Base-by-base conservation (phyloP, 2,797 vertebrate species). In the Emys orbicularis region DNA sequence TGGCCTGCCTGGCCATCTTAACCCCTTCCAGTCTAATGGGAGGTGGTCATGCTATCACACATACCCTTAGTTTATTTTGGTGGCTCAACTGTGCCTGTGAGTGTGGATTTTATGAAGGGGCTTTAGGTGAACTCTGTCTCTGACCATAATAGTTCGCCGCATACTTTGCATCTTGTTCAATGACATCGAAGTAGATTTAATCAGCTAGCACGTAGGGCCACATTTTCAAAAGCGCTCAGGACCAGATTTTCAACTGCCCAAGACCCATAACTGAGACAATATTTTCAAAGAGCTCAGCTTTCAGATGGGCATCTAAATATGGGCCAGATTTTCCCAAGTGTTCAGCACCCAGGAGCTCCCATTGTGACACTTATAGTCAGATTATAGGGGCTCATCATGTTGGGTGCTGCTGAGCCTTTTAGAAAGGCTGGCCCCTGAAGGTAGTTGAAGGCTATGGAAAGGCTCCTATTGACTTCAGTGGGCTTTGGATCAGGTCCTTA, bases 61-160 rank as follows among this genome's bases (percentile, higher is more conserved):
- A 5, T 23, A 19, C 4, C 61, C 16, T 19, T 65, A 65, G 79
- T 25, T 41, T 72, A 72, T 19, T 37, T 72, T 41, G 65, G 79
- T 77, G 72, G 77, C 77, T 95, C 93, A 94, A 92, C 68, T 31
- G 83, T 12, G 31, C 44, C 90, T 11, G 1, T 53, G 83, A 83
- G 6, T 29, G n/a, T 8, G 61, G 47, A 54, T 90, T 92, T 92
- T 87, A 89, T 89, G 86, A 92, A 77, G 34, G 86, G 84, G 52
- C 68, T 89, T 86, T 68, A 2, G 0, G 37, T n/a, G 91, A 85
- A 31, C 9, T 41, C 19, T 54, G 91, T 16, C 59, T 89, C 87
- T 86, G 41, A 59, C 44, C 44, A 86, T 53, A 53, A 86, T 83
- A 76, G 44, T 79, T 76, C 47, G 76, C n/a, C 83, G 61, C 52